Percentiles rank a stretch among this genome's conserved stretches.
These are phyloP conservation scores for Xenops minutus DNA, from an alignment of 2,797 vertebrate genomes.

Conservation along the genomic window DNA sequence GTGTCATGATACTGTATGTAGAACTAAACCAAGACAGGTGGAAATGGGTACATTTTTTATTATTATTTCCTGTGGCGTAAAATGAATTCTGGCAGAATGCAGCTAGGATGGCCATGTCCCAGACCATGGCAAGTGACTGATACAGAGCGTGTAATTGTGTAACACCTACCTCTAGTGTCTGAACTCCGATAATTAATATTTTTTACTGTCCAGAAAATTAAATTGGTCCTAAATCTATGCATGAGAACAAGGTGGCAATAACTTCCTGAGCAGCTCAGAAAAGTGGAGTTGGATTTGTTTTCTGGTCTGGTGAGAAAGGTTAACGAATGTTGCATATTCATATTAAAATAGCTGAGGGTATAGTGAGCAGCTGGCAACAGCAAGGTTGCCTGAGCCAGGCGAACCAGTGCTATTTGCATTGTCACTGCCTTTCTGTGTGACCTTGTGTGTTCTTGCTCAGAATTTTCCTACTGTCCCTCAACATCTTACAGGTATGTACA, in stretches of 20 bases:
- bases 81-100: not conserved
- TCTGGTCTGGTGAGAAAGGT: not conserved
- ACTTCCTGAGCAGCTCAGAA: not conserved
- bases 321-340: not conserved
- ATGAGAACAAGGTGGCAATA: not conserved
- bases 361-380: not conserved
- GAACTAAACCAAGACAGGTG: not conserved
- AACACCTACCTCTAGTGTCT: not conserved
- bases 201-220: not conserved
- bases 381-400: not conserved
- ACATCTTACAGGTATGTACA: not conserved
- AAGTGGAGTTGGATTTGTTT: not conserved
- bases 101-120: not conserved
- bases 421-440: not conserved
- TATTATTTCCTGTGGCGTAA: not conserved
- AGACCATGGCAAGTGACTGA: not conserved
- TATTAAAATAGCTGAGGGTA: not conserved
- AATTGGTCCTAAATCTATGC: not conserved
- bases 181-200: not conserved
- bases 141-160: not conserved
- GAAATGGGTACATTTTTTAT: not conserved
- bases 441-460: not conserved
- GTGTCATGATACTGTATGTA: not conserved
- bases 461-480: not conserved
- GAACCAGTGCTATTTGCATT: not conserved